phyloP scores from a whole-genome alignment of 2,113 vertebrate genomes.

The Thalassarche chlororhynchos region DNA sequence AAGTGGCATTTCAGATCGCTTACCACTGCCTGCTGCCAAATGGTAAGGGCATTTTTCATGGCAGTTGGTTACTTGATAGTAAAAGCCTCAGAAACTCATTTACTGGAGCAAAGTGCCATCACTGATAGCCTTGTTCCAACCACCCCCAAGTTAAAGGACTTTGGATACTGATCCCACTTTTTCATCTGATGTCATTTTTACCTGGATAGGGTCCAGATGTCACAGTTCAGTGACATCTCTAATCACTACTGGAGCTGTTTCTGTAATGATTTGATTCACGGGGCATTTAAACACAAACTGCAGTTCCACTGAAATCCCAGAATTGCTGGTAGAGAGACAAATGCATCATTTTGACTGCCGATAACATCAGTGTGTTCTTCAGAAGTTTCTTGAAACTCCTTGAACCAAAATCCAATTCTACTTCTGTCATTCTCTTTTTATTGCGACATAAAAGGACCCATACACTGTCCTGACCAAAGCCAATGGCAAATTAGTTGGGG shows the following conservation, averaged over 20 bases:
- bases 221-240: neutral
- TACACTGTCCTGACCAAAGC: neutral
- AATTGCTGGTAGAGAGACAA: neutral
- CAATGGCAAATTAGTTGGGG: neutral
- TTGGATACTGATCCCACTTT: neutral
- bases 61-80: neutral
- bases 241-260: neutral
- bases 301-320: neutral
- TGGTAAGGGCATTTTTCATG: constrained; percentile 32
- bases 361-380: neutral
- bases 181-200: neutral
- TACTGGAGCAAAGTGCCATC: neutral
- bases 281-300: neutral
- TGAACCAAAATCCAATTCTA: neutral
- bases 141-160: neutral
- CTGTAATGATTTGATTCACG: neutral
- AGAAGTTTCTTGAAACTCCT: neutral
- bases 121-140: neutral
- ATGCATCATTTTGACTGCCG: neutral
- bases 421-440: neutral
- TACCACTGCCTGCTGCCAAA: constrained; percentile 70
- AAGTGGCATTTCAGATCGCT: constrained; percentile 76
- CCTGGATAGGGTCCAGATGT: neutral
- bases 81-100: neutral
- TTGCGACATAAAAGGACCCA: neutral